These are phyloP conservation scores for Plagodis pulveraria DNA, from an alignment of 2,888 invertebrate species.

Conservation along the genomic window DNA sequence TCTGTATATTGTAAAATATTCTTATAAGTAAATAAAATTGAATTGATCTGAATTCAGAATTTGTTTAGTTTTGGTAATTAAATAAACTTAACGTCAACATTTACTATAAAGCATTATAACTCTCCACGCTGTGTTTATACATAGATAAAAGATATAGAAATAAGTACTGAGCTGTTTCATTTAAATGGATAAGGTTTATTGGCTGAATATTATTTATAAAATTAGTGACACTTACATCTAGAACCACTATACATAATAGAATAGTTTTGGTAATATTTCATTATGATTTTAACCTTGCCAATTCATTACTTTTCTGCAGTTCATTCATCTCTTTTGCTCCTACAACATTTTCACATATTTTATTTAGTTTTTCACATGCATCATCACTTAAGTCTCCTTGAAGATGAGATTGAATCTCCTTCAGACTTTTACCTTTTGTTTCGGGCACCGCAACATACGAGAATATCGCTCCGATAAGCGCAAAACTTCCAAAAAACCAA, in stretches of 20 bases:
- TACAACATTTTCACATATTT: constrained; percentile 3
- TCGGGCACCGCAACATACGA: constrained; percentile 77
- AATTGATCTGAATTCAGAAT: too few species aligned
- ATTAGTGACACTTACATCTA: background rate
- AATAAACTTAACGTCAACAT: too few species aligned
- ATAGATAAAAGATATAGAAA: too few species aligned
- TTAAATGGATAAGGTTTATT: too few species aligned
- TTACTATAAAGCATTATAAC: too few species aligned
- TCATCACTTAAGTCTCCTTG: constrained; percentile 57
- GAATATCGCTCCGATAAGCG: constrained; percentile 71
- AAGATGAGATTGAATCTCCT: constrained; percentile 81
- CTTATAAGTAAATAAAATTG: too few species aligned
- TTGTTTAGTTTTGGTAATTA: too few species aligned
- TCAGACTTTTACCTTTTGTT: constrained; percentile 83
- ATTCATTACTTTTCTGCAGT: constrained; percentile 7
- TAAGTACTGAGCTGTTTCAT: too few species aligned
- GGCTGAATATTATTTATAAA: too few species aligned
- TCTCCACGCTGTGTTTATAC: too few species aligned
- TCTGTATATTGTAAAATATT: too few species aligned
- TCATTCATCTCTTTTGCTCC: constrained; percentile 8
- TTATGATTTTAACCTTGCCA: constrained; percentile 7
- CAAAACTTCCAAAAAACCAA: constrained; percentile 69
- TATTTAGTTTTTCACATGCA: constrained; percentile 33
- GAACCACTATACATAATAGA: too few species aligned
- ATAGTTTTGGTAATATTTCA: background rate